These are phyloP conservation scores for Marcusenius ussheri DNA, from an alignment of 2,113 vertebrate species.

Conservation along the genomic window DNA sequence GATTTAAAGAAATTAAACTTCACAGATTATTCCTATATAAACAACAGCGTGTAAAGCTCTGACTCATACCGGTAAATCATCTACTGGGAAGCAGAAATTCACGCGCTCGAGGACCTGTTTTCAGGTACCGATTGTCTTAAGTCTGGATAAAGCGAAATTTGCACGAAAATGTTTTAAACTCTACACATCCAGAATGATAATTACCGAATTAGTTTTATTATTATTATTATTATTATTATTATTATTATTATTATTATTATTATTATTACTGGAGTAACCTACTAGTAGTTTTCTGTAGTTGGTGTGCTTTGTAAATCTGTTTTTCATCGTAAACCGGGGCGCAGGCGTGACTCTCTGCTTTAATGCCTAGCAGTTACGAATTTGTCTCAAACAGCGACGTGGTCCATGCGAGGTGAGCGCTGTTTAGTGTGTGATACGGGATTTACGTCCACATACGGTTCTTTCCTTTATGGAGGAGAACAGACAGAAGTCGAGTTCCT, in stretches of 20 bases:
- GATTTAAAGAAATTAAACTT: not conserved
- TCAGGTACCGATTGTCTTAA: not conserved
- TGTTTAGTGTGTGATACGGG: not conserved
- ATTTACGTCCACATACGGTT: not conserved
- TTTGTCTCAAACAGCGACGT: not conserved
- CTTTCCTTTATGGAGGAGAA: not conserved
- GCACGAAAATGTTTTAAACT: not conserved
- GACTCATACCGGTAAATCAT: not conserved
- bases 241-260: slow-evolving; percentile 9
- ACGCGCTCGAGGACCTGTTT: not conserved
- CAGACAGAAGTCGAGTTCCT: not conserved
- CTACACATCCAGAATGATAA: too few species aligned
- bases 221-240: slow-evolving; percentile 2
- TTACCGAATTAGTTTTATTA: not conserved
- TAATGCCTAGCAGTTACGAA: not conserved
- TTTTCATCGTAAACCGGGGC: not conserved
- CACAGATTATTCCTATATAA: not conserved
- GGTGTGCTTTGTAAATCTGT: not conserved
- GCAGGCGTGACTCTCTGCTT: not conserved
- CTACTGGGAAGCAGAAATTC: not conserved
- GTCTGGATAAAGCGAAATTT: not conserved
- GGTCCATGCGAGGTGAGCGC: not conserved
- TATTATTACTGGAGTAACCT: not conserved
- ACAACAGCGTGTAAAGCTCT: not conserved
- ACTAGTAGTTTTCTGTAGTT: not conserved